These are phyloP conservation scores for Mormyrus lacerda DNA, from an alignment of 2,113 vertebrate species.

Conservation along the genomic window DNA sequence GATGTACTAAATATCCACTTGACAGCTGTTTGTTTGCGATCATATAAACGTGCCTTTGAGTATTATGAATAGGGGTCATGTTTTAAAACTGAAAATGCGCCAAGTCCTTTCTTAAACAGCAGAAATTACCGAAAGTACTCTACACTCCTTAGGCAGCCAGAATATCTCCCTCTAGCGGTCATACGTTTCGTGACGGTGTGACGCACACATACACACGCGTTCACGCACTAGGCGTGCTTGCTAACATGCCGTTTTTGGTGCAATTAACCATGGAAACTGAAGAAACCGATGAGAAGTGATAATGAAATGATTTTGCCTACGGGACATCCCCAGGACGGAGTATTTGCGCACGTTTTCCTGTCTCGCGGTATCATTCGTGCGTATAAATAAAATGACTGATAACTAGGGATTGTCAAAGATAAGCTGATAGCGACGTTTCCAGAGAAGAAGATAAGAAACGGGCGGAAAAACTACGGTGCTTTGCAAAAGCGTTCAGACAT, in stretches of 20 bases:
- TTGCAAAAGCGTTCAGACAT: not conserved
- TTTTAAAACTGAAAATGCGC: not conserved
- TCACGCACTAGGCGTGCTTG: not conserved
- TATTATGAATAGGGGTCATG: not conserved
- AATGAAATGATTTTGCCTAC: not conserved
- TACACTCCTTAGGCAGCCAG: not conserved
- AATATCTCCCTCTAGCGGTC: slow-evolving; percentile 14
- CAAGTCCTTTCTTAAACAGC: not conserved
- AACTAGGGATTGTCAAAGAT: not conserved
- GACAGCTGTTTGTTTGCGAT: not conserved
- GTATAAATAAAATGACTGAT: not conserved
- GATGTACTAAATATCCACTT: not conserved
- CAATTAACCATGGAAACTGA: not conserved
- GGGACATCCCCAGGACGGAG: not conserved
- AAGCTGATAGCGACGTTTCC: not conserved
- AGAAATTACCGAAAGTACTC: not conserved
- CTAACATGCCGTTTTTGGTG: not conserved
- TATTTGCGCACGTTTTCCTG: not conserved
- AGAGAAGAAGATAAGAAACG: not conserved
- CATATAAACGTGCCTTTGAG: not conserved
- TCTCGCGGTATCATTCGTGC: not conserved
- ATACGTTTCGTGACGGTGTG: not conserved
- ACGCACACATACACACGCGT: not conserved
- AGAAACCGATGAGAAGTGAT: not conserved
- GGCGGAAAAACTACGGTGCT: not conserved